Evolutionary conservation across 2,113 vertebrate species (phyloP), one percentile per base, ranked within the genome.

Genomic region (Oophaga pumilio): DNA sequence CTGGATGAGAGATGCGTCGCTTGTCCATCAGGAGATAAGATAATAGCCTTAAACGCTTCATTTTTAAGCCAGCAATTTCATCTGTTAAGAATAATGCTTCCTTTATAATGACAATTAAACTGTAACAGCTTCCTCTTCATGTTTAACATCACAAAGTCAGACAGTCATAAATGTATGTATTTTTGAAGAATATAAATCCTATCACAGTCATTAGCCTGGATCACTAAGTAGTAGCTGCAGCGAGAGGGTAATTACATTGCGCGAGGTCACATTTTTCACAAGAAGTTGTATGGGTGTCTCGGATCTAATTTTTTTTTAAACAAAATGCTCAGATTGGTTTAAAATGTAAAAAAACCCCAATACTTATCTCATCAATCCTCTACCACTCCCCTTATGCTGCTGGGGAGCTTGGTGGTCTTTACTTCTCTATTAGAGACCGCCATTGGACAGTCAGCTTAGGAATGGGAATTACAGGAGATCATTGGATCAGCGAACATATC

Each of bases 81-180:
- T 76, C 74, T 76, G 74, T 53, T 76, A 76, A 74, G 20, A 53
- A 76, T 76, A 76, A 52, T 53, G 43, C 22, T 78, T 53, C 14
- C 14, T 57, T 57, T 56, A 78, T 56, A 78, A 78, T 78, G 52
- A 26, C 76, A 78, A 56, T 78, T 57, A 78, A 79, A 79, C 53
- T 26, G 2, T 57, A 57, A 76, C 49, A 22, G 50, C 74, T 52
- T 76, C 8, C 49, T 52, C 74, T 52, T 76, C 43, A 76, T 76
- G 74, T 76, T 53, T 76, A 76, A 76, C 74, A 52, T 76, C 50
- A 76, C 74, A 76, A 53, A 76, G 50, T 76, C 74, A 76, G 50
- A 10, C 71, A 10, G 71, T 49, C 43, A 74, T 74, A 74, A 74
- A 74, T 74, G 71, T 52, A 76, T 76, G 50, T 76, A n/a, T 79